Conservation (phyloP, 1,140 invertebrate species). For the Listronotus bonariensis region DNA sequence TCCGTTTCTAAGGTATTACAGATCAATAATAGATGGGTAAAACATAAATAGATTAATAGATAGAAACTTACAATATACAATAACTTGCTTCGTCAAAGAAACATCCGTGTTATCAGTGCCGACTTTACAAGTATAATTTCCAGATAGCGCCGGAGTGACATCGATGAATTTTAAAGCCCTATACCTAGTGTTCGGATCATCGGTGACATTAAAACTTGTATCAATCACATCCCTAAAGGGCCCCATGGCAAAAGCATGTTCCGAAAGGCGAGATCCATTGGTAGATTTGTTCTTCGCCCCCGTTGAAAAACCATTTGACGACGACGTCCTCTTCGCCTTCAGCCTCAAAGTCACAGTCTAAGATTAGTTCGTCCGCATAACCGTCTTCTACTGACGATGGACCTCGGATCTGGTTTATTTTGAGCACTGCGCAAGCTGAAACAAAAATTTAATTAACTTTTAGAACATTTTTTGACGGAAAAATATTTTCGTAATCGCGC, state of each 20-base stretch:
- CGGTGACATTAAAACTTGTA: conserved; percentile 36
- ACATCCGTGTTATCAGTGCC: conserved; percentile 36
- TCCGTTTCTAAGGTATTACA: no score
- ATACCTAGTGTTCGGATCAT: conserved; percentile 40
- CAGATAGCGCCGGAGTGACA: conserved; percentile 39
- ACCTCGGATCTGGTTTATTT: conserved; percentile 43
- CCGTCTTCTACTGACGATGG: conserved; percentile 40
- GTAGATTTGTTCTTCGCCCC: conserved; percentile 43
- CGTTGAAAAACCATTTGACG: conserved; percentile 49
- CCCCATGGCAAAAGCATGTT: conserved; percentile 24
- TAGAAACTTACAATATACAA: conserved; percentile 47
- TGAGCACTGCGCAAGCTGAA: conserved; percentile 41
- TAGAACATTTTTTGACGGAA: background rate
- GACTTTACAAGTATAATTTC: conserved; percentile 50
- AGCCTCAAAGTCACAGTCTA: conserved; percentile 47
- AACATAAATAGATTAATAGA: no score
- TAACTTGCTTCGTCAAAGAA: conserved; percentile 41
- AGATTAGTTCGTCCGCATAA: conserved; percentile 31
- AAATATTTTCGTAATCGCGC: no score
- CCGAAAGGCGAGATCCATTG: conserved; percentile 43
- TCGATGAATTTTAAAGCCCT: conserved; percentile 45
- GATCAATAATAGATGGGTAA: no score
- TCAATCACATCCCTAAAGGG: conserved; percentile 43
- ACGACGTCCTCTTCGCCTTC: conserved; percentile 36
- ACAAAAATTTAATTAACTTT: conserved; percentile 12